Evolutionary conservation across 2,888 invertebrate genomes (phyloP), one percentile per base, ranked within the genome.

Genomic region (Netelia melanura): DNA sequence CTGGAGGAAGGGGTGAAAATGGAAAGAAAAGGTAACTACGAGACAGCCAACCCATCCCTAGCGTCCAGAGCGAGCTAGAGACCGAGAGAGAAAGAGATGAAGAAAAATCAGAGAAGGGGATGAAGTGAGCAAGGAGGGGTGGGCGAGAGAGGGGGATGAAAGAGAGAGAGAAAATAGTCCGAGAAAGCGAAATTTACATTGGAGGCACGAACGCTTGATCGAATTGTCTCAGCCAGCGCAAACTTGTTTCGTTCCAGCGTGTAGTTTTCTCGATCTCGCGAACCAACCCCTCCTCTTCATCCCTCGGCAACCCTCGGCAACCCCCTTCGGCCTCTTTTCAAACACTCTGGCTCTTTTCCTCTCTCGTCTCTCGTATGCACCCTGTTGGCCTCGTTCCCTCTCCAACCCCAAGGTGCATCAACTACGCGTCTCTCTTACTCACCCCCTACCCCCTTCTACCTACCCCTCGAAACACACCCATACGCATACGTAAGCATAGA

Each of bases 151-250:
- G 65, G 58, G 44, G 52, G 68, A 68, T 54, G 52, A 23, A 64
- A 25, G 64, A 71, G 56, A 38, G 83, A 65, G 77, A 65, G 77
- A 78, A 76, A 79, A 76, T 75, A 56, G 71, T 70, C 67, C 65
- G 77, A 54, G 80, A 68, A 68, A 67, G 68, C 65, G 86, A 88
- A 38, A 87, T 88, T 88, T 88, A 87, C 87, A 88, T 87, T 86
- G 86, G 76, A 83, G 85, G 86, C 86, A 86, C 87, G 86, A 82
- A 83, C 78, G 78, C 74, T 78, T 83, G 71, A 84, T 86, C 80
- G 84, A 87, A 88, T 88, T 84, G 87, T 87, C 86, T 85, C 82
- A 74, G 78, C 64, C 65, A 78, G 78, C 68, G 85, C 72, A 86
- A 87, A 86, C 87, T 88, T 84, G 85, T 87, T 85, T 85, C 85